These are phyloP conservation scores for Drosophila yakuba DNA, from an alignment of 1,140 invertebrate species.

Conservation along the genomic window DNA sequence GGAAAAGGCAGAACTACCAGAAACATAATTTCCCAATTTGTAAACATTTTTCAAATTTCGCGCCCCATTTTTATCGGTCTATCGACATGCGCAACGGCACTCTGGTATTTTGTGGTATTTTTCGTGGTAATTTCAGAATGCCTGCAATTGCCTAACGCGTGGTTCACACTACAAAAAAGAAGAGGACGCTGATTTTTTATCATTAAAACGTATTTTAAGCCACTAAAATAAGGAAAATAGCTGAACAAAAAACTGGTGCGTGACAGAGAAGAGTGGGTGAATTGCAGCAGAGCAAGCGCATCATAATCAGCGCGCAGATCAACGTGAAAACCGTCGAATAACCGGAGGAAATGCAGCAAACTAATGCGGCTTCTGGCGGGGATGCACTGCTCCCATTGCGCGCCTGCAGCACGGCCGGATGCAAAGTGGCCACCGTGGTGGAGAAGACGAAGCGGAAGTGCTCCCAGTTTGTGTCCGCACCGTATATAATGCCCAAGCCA, in stretches of 20 bases:
- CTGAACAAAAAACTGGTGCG: background rate
- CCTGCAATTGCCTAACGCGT: too few relatives aligned
- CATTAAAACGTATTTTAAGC: background rate
- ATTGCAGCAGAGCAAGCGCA: background rate
- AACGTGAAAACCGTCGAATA: too few relatives aligned
- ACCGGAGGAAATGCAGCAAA: background rate
- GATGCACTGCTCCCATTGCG: constrained; percentile 25
- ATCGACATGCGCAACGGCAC: constrained; percentile 25
- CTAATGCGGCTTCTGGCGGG: constrained; percentile 2
- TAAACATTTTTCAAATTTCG: constrained; percentile 2
- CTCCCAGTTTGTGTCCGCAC: constrained; percentile 55
- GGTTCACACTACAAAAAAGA: background rate
- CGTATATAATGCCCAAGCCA: constrained; percentile 64
- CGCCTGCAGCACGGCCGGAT: constrained; percentile 51
- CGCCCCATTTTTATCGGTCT: constrained; percentile 9
- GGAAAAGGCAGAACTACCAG: background rate
- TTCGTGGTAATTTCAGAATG: too few relatives aligned
- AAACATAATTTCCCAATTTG: background rate
- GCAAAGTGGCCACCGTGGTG: constrained; percentile 56
- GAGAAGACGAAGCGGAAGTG: constrained; percentile 69
- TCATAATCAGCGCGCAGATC: background rate
- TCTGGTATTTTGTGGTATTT: constrained; percentile 7
- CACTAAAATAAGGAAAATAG: background rate
- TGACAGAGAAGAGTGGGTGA: background rate
- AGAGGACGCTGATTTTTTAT: background rate